Evolutionary conservation across 2,888 invertebrate genomes (phyloP).

Genomic region (Patella pellucida): DNA sequence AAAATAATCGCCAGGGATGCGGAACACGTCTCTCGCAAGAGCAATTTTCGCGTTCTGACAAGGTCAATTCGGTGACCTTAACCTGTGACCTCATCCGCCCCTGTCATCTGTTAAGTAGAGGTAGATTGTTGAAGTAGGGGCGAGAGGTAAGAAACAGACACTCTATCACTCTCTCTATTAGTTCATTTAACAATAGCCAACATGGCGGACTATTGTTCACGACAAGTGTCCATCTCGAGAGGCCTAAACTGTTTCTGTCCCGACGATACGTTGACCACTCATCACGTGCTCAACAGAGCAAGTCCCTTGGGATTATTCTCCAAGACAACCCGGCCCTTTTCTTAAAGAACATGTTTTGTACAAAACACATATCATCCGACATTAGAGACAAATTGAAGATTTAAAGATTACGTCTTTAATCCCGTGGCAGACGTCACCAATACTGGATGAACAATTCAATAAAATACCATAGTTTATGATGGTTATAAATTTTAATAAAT

Average conservation of each 20-base stretch:
- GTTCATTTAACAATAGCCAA: not conserved
- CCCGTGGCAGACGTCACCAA: not conserved
- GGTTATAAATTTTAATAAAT: not conserved
- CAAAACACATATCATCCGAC: not conserved
- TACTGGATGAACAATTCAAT: not conserved
- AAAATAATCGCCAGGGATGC: conserved; percentile 6
- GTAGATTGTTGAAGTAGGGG: not conserved
- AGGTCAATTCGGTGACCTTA: not conserved
- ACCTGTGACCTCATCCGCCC: conserved; percentile 8
- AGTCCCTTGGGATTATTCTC: not conserved
- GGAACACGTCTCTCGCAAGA: not conserved
- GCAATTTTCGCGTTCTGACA: not conserved
- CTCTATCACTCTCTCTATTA: not conserved
- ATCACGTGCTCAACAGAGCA: not conserved
- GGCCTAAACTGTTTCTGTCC: too few relatives aligned
- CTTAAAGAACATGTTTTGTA: not conserved
- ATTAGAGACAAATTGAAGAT: conserved; percentile 5
- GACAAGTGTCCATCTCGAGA: too few relatives aligned
- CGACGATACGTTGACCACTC: not conserved
- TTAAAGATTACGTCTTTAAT: not conserved
- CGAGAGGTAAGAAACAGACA: not conserved
- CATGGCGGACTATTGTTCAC: not conserved
- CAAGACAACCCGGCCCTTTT: not conserved
- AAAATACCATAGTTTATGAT: not conserved
- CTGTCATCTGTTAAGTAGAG: conserved; percentile 8